These are phyloP conservation scores for Ericerus pela DNA, from an alignment of 1,140 invertebrate genomes.

Conservation along the genomic window DNA sequence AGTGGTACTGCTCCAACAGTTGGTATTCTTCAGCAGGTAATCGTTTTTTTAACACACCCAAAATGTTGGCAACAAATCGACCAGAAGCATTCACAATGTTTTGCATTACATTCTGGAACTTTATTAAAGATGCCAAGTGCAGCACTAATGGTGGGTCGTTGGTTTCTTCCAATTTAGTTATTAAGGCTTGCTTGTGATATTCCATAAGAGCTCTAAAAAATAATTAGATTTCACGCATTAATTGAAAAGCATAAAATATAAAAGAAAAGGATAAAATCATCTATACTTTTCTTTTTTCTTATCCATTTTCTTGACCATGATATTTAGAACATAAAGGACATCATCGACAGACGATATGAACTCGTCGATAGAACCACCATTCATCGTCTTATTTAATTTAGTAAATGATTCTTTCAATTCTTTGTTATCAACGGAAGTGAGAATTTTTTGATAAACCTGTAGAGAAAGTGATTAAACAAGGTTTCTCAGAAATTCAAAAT, in stretches of 20 bases:
- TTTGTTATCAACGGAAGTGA: constrained; percentile 28
- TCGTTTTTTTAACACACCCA: constrained; percentile 52
- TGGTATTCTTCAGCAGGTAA: constrained; percentile 45
- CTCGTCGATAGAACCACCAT: constrained; percentile 48
- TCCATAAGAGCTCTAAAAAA: constrained; percentile 43
- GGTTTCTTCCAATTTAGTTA: neutral
- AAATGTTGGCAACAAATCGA: constrained; percentile 67
- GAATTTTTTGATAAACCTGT: constrained; percentile 41
- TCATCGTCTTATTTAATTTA: constrained; percentile 45
- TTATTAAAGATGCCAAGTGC: constrained; percentile 60
- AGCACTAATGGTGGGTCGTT: constrained; percentile 67
- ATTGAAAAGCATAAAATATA: no score
- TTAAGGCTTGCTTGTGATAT: constrained; percentile 61
- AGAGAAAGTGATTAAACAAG: no score
- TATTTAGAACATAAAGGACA: constrained; percentile 49
- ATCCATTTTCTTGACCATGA: constrained; percentile 74
- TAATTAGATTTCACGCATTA: constrained; percentile 1
- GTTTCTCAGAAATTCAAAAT: no score
- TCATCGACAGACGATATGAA: constrained; percentile 58
- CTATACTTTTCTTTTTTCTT: constrained; percentile 67
- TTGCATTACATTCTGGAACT: constrained; percentile 67
- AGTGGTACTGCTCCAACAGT: constrained; percentile 56
- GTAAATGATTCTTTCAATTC: constrained; percentile 45
- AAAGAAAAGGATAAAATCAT: no score
- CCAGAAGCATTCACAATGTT: constrained; percentile 79